Conservation (phyloP, 2,113 vertebrate genomes). For the Lycocorax pyrrhopterus region DNA sequence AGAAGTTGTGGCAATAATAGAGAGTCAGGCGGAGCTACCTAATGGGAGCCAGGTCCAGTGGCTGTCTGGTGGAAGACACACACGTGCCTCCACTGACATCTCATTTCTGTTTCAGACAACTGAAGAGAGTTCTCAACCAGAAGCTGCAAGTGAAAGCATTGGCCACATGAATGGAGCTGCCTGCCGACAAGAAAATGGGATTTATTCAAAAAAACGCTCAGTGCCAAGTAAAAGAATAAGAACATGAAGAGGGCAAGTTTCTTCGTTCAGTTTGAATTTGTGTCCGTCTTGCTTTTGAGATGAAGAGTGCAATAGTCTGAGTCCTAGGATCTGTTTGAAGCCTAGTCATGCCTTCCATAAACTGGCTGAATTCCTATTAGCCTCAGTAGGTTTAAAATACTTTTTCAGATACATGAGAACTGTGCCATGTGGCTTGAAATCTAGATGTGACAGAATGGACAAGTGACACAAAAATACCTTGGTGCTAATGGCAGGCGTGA, state of each 20-base stretch:
- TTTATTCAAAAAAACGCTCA: conserved; percentile 9
- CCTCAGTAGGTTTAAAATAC: conserved; percentile 22
- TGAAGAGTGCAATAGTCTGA: background rate
- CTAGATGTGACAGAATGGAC: background rate
- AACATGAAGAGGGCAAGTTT: conserved; percentile 59
- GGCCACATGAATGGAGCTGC: conserved; percentile 42
- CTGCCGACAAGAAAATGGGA: conserved; percentile 60
- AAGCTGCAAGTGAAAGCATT: background rate
- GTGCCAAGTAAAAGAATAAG: conserved; percentile 75
- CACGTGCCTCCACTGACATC: background rate
- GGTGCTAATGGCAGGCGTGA: background rate
- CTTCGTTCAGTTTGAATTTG: background rate
- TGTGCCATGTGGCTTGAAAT: background rate
- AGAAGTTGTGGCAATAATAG: background rate
- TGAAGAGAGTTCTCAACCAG: background rate
- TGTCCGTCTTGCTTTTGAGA: background rate
- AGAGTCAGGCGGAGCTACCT: background rate
- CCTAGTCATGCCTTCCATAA: background rate
- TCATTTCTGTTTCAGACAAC: conserved; percentile 49
- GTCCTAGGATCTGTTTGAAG: background rate
- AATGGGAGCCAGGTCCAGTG: background rate
- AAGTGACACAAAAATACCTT: background rate
- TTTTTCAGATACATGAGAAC: conserved; percentile 8
- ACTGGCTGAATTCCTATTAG: background rate
- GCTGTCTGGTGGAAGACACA: background rate